Base-by-base conservation (phyloP, 2,797 vertebrate genomes). In the Columba guinea region DNA sequence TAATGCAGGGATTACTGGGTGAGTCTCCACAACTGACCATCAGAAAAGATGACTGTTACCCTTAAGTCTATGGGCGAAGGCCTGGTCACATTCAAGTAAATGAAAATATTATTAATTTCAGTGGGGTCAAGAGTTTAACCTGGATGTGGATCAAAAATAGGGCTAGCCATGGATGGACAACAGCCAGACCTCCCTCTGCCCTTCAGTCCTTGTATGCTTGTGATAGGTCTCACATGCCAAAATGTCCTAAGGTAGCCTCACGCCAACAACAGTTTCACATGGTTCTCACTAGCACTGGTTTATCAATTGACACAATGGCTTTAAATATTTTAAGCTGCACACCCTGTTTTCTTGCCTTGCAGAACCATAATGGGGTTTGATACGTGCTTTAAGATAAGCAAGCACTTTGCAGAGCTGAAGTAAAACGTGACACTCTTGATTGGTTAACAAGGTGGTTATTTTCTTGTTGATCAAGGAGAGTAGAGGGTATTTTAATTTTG, bases 371-470 rank as follows among this genome's bases (percentile, higher is more conserved):
- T 20, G 23, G n/a, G 4, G 48, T 76, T 84, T 65, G 65, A 87
- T 78, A 73, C 0, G 0, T 2, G 3, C 32, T 95, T 74, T 80
- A 89, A 58, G 87, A 92, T 30, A 93, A 79, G 23, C 22, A 52
- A 93, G 48, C 74, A 49, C 78, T 89, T 92, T 67, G 53, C 41
- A 82, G 52, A 87, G 52, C 20, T 85, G 81, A 83, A 26, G 26
- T 77, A 83, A 87, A 85, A 87, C 30, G 27, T 24, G 44, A 41
- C 44, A 24, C 24, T 70, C 48, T 81, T 1, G 0, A 24, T 2
- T 76, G 67, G 27, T 83, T 95, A 94, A 83, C 53, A 89, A 91
- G 84, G 76, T 81, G 41, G 51, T 92, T 91, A 88, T 93, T 87
- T 93, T 93, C 68, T 83, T 89, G 64, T 75, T 84, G 69, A 77